These are phyloP conservation scores for Papilio helenus DNA, from an alignment of 1,140 invertebrate species.

Conservation along the genomic window DNA sequence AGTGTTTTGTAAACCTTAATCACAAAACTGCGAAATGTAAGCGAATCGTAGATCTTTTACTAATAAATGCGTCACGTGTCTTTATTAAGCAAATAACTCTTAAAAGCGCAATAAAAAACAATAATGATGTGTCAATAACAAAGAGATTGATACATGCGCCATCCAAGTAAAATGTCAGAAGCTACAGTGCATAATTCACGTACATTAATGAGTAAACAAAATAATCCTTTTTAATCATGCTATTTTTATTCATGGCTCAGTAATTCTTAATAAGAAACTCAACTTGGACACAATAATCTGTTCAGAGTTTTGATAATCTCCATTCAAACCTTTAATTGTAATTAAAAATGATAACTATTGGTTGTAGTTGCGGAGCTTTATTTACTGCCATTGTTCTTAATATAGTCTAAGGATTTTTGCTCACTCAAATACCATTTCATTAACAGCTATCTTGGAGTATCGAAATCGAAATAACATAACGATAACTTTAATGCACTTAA, in stretches of 20 bases:
- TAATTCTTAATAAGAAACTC: not conserved
- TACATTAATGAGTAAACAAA: constrained; percentile 28
- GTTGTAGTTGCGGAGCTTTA: too few relatives aligned
- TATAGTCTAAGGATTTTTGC: too few relatives aligned
- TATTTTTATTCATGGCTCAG: not conserved
- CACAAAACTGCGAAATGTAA: not conserved
- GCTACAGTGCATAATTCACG: constrained; percentile 54
- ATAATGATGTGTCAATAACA: constrained; percentile 58
- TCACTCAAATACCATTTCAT: too few relatives aligned
- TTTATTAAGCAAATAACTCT: not conserved
- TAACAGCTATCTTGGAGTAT: not conserved
- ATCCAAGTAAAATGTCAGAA: constrained; percentile 60
- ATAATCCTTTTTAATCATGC: not conserved
- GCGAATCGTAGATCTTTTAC: not conserved
- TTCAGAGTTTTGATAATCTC: not conserved
- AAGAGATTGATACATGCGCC: constrained; percentile 56
- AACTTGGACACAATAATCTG: not conserved
- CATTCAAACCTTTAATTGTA: too few relatives aligned
- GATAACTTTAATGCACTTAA: not conserved
- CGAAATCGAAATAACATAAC: not conserved
- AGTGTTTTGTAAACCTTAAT: not conserved
- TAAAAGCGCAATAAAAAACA: constrained; percentile 53
- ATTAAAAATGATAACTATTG: too few relatives aligned
- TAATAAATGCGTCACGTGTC: not conserved
- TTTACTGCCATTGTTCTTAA: too few relatives aligned